Percentiles rank a stretch among this genome's conserved stretches.
Evolutionary conservation across 2,888 invertebrate species (phyloP).

Genomic region (Pemphredon lugubris): DNA sequence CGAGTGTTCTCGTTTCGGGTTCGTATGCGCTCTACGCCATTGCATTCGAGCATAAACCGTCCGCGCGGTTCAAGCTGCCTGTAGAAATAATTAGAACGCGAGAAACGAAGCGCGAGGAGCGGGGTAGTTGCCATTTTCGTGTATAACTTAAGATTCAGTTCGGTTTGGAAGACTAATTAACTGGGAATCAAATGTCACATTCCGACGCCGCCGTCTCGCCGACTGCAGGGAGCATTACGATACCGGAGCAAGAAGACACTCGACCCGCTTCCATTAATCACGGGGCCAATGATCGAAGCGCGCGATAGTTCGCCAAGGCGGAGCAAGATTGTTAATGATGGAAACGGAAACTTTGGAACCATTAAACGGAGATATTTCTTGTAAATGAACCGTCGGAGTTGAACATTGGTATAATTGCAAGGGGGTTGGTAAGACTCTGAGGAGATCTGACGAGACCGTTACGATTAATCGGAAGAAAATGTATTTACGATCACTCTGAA

Average conservation of each 20-base stretch:
- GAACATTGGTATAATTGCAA: neutral
- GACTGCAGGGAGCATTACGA: neutral
- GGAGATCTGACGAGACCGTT: too few relatives aligned
- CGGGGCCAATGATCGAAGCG: conserved; percentile 37
- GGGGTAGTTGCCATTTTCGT: too few relatives aligned
- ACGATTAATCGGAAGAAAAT: too few relatives aligned
- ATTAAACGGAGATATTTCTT: conserved; percentile 21
- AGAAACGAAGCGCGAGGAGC: neutral
- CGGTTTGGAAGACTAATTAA: conserved; percentile 48
- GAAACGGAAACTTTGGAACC: conserved; percentile 38
- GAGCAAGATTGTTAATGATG: conserved; percentile 33
- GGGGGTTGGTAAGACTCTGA: neutral
- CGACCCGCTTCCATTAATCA: conserved; percentile 43
- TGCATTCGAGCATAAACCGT: neutral
- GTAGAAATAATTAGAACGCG: neutral
- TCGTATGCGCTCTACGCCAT: neutral
- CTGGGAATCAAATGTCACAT: conserved; percentile 56
- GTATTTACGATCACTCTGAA: too few relatives aligned
- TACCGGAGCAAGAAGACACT: conserved; percentile 33
- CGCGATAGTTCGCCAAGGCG: neutral
- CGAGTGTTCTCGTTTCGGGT: neutral
- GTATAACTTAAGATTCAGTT: too few relatives aligned
- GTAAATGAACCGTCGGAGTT: conserved; percentile 13
- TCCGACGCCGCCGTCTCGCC: conserved; percentile 13
- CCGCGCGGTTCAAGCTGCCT: too few relatives aligned